Evolutionary conservation across 2,113 vertebrate genomes (phyloP), one percentile per base, ranked within the genome.

Genomic region (Hemichromis elongatus): DNA sequence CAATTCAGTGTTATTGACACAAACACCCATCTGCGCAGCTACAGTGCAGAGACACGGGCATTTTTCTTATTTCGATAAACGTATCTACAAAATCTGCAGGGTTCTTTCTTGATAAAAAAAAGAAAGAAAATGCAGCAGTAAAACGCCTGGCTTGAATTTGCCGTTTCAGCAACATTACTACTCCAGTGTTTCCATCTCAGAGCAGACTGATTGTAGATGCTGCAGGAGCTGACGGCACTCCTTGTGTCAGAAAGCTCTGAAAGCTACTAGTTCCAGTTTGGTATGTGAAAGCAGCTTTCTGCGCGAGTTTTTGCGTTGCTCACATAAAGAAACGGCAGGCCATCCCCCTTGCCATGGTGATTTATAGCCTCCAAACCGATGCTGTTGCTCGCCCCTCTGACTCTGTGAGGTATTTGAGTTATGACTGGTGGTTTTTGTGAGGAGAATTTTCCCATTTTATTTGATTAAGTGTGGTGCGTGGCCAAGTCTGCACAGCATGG

Each of bases 391-490:
- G 26, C 45, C 6, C 45, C 70, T 75, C 55, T 37, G 30, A 80
- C 80, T 90, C 57, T 5, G 59, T 73, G 83, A 88, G 87, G 55
- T 68, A 1, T 82, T 52, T 92, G 91, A 94, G 42, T 90, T 91
- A 92, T 79, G 86, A 91, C 85, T 82, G 70, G 42, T 79, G 83
- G 50, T 86, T 90, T 90, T 85, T 79, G 57, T 86, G 75, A 86
- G n/a, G 63, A 88, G 57, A 84, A 87, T 88, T 85, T 90, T 92
- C 86, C 45, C 80, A 78, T 90, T 90, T 93, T 79, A 87, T 94
- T 88, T 90, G 92, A 94, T 91, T 82, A 92, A 89, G 84, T 86
- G 81, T 47, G 86, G 28, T 86, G 83, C 81, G 28, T 50, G 42
- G 79, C 79, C 85, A n/a, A 18, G 80, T 77, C 82, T 2, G 13